Percentiles rank a stretch among this genome's conserved stretches.
Evolutionary conservation across 2,113 vertebrate species (phyloP).

Genomic region (Mustela lutreola): DNA sequence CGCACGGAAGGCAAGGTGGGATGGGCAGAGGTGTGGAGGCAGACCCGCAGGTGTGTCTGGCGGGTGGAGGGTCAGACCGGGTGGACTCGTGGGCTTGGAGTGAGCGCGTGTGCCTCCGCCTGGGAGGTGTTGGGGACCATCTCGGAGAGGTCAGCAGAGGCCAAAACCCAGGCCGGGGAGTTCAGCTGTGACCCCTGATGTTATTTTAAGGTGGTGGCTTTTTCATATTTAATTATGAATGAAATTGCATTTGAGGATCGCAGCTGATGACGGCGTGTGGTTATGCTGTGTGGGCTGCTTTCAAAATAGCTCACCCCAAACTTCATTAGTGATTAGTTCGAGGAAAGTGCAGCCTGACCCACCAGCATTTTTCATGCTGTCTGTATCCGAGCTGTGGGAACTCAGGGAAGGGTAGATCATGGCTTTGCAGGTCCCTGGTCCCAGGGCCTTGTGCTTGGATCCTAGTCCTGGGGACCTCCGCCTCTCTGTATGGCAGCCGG

Average conservation of each 20-base stretch:
- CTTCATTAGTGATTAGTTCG: slow-evolving; percentile 85
- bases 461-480: neutral
- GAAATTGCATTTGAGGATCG: slow-evolving; percentile 87
- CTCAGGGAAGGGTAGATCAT: neutral
- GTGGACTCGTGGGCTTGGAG: neutral
- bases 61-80: neutral
- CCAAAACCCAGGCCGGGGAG: slow-evolving; percentile 72
- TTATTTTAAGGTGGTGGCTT: slow-evolving; percentile 89
- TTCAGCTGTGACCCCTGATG: slow-evolving; percentile 86
- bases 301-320: slow-evolving; percentile 88
- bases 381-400: neutral
- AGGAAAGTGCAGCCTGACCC: slow-evolving; percentile 75
- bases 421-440: slow-evolving; percentile 30
- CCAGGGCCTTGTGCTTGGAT: neutral
- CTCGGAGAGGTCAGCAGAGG: neutral
- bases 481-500: neutral
- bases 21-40: neutral
- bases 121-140: neutral
- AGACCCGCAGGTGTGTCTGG: neutral
- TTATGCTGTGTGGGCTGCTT: slow-evolving; percentile 84
- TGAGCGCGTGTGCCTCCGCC: neutral
- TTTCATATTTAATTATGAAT: slow-evolving; percentile 90
- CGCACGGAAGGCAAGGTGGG: neutral
- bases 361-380: slow-evolving; percentile 12
- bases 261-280: slow-evolving; percentile 86